phyloP scores from a whole-genome alignment of 1,140 invertebrate genomes.

The Branchinecta lynchi region DNA sequence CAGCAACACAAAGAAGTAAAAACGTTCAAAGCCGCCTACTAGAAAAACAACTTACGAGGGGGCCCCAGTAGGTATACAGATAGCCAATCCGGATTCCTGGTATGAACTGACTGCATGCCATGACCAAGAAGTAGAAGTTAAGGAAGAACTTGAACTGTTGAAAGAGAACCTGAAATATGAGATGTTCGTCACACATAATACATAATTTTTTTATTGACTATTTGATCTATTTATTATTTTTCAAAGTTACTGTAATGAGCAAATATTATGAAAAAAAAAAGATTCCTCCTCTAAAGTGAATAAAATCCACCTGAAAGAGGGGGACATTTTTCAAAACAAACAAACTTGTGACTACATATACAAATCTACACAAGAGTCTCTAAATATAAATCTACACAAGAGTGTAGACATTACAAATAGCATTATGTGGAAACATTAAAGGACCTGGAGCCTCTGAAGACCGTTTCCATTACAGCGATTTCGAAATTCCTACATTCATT shows the following conservation, averaged over 20 bases:
- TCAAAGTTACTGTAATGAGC: constrained; percentile 12
- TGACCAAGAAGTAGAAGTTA: constrained; percentile 94
- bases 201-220: not conserved
- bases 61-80: constrained; percentile 98
- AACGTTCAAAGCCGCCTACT: too few relatives aligned
- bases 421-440: too few relatives aligned
- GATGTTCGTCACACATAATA: constrained; percentile 22
- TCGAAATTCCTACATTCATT: too few relatives aligned
- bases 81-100: constrained; percentile 91
- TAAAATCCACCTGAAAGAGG: not conserved
- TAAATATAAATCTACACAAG: too few relatives aligned
- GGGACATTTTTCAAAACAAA: not conserved
- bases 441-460: too few relatives aligned
- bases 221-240: constrained; percentile 2
- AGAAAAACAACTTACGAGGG: constrained; percentile 44
- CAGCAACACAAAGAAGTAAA: too few relatives aligned
- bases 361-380: too few relatives aligned
- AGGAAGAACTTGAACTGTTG: constrained; percentile 99
- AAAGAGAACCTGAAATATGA: constrained; percentile 57
- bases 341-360: not conserved
- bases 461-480: too few relatives aligned
- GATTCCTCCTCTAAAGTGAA: constrained; percentile 14
- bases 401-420: too few relatives aligned
- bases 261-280: constrained; percentile 5
- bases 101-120: constrained; percentile 96